These are phyloP conservation scores for Antennarius maculatus DNA, from an alignment of 2,797 vertebrate species.

Conservation along the genomic window DNA sequence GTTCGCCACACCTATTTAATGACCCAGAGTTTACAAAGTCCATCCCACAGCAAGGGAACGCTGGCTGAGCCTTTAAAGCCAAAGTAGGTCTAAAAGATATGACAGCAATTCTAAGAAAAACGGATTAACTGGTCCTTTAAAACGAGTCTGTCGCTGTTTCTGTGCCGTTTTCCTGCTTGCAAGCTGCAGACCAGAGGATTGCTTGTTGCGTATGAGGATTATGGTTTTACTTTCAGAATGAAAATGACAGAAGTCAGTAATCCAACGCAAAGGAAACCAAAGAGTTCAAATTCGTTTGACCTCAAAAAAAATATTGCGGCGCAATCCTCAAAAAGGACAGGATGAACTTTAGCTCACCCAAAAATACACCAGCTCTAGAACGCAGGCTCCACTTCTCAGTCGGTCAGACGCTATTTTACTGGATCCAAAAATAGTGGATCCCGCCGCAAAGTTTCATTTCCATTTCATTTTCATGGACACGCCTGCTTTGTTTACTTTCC, in stretches of 20 bases:
- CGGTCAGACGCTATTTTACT: slow-evolving; percentile 47
- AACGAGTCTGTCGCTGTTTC: slow-evolving; percentile 42
- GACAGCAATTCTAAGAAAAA: too few species aligned
- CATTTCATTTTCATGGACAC: slow-evolving; percentile 33
- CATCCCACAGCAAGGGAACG: not conserved
- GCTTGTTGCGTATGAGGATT: slow-evolving; percentile 67
- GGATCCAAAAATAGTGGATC: slow-evolving; percentile 49
- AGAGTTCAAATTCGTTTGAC: slow-evolving; percentile 59
- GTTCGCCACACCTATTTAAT: slow-evolving; percentile 39
- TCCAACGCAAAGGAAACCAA: slow-evolving; percentile 65
- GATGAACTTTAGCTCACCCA: slow-evolving; percentile 48
- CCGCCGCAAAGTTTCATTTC: slow-evolving; percentile 50
- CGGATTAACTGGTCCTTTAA: slow-evolving; percentile 40
- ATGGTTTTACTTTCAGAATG: slow-evolving; percentile 71
- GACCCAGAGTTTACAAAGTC: slow-evolving; percentile 25
- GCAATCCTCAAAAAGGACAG: slow-evolving; percentile 2
- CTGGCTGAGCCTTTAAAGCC: not conserved
- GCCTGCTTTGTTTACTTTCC: slow-evolving; percentile 39
- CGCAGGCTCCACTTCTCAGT: slow-evolving; percentile 25
- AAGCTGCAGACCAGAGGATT: slow-evolving; percentile 47
- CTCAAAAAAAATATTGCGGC: slow-evolving; percentile 38
- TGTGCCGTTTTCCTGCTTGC: slow-evolving; percentile 20
- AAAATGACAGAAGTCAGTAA: slow-evolving; percentile 74
- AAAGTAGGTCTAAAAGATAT: slow-evolving; percentile 25
- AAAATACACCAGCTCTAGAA: slow-evolving; percentile 34